Base-by-base conservation (phyloP, 2,113 vertebrate species). In the Erythrocercus mccallii region DNA sequence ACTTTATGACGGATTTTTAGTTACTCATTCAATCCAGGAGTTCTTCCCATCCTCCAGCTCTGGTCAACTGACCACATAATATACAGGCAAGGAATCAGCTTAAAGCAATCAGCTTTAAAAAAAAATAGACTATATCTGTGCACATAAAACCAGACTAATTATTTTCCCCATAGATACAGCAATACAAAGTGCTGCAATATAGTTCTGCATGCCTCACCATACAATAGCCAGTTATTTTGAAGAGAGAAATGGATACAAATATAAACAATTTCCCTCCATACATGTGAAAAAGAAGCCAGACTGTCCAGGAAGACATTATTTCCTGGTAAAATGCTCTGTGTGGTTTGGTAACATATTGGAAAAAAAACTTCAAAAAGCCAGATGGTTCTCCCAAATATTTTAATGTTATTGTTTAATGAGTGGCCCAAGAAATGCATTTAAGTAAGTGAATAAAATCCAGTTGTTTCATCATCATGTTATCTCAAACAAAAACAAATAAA, bases 401-500 rank as follows among this genome's bases (percentile, higher is more conserved):
- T 71, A 95, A 91, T 74, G 78, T 92, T 94, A 76, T 74, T 95
- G 86, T 91, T 90, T 95, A 97, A 83, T 95, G 90, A 97, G 88
- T 56, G 94, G 60, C 73, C 85, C 92, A 94, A 97, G 96, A 96
- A 95, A 92, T 86, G 96, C 74, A 83, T 92, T 96, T 97, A 91
- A 97, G 90, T 89, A 93, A 96, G 76, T 2, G 86, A 76, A 97
- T 96, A 68, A 94, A 97, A 97, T 95, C 96, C 95, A 96, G 96
- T 94, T 89, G 89, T 91, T 92, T 95, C 81, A 77, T 81, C 94
- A 76, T 84, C 94, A 84, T 84, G 60, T 95, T 97, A 97, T 97
- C 94, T 90, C 82, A 95, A 97, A 81, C 87, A 97, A 96, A 96
- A 97, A 83, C 95, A 96, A 98, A 97, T 97, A 98, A 98, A 97